Conservation (phyloP, 2,797 vertebrate genomes). For the Loris lydekkerianus region DNA sequence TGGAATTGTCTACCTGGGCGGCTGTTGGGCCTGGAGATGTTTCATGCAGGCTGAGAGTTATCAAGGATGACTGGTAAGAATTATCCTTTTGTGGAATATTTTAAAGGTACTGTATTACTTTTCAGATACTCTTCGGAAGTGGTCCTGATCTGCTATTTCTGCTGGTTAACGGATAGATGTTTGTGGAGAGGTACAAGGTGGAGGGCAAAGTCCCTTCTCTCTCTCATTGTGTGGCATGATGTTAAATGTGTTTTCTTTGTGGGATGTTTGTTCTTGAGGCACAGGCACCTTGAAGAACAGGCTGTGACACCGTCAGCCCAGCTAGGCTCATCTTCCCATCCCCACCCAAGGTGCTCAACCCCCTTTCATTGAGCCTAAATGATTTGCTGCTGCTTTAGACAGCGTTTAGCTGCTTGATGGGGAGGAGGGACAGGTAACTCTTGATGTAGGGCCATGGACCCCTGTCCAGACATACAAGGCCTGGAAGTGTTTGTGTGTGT, state of each 20-base stretch:
- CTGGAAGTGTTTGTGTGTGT: neutral
- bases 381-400: neutral
- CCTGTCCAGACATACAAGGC: neutral
- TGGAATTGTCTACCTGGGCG: neutral
- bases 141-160: constrained; percentile 59
- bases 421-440: neutral
- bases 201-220: neutral
- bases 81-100: constrained; percentile 49
- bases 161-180: constrained; percentile 33
- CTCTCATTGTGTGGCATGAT: constrained; percentile 25
- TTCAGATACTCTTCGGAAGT: constrained; percentile 58
- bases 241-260: constrained; percentile 38
- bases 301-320: neutral
- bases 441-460: neutral
- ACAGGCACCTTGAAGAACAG: constrained; percentile 15
- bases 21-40: neutral
- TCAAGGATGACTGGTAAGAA: constrained; percentile 44
- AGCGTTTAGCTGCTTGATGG: neutral
- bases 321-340: neutral
- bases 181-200: constrained; percentile 43
- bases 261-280: constrained; percentile 4
- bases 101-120: constrained; percentile 55
- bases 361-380: neutral
- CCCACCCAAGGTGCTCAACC: neutral
- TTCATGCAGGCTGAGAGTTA: constrained; percentile 29